Evolutionary conservation across 2,113 vertebrate genomes (phyloP).

Genomic region (Callithrix jacchus): DNA sequence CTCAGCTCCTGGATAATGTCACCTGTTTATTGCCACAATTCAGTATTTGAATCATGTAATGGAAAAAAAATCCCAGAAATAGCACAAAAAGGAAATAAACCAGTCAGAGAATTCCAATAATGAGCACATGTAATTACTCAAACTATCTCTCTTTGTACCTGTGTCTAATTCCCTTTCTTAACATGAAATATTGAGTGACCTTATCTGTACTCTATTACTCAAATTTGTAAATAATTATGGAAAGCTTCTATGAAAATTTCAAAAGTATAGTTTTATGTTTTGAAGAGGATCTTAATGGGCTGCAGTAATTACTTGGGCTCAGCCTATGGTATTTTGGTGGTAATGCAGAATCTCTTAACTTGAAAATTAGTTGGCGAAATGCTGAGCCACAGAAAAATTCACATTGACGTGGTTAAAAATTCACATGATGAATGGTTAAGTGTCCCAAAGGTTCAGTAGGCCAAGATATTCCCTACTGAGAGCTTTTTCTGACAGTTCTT

Average conservation of each 20-base stretch:
- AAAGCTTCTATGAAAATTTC: not conserved
- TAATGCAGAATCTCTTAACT: constrained; percentile 3
- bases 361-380: constrained; percentile 48
- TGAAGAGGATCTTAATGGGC: not conserved
- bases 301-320: not conserved
- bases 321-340: not conserved
- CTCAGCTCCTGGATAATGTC: constrained; percentile 26
- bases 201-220: not conserved
- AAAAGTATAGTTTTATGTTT: constrained; percentile 10
- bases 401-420: not conserved
- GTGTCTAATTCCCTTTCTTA: not conserved
- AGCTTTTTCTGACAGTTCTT: not conserved
- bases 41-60: constrained; percentile 24
- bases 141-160: not conserved
- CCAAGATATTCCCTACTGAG: constrained; percentile 36
- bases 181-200: not conserved
- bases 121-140: not conserved
- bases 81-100: not conserved
- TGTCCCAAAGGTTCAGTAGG: constrained; percentile 32
- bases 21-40: constrained; percentile 29
- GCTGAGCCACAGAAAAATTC: constrained; percentile 57
- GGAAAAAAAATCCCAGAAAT: constrained; percentile 23
- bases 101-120: not conserved
- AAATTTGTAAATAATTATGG: constrained; percentile 12
- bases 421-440: constrained; percentile 52